Percentiles rank a stretch among this genome's conserved stretches.
Evolutionary conservation across 2,888 invertebrate species (phyloP).

Genomic region (Parnassius smintheus): DNA sequence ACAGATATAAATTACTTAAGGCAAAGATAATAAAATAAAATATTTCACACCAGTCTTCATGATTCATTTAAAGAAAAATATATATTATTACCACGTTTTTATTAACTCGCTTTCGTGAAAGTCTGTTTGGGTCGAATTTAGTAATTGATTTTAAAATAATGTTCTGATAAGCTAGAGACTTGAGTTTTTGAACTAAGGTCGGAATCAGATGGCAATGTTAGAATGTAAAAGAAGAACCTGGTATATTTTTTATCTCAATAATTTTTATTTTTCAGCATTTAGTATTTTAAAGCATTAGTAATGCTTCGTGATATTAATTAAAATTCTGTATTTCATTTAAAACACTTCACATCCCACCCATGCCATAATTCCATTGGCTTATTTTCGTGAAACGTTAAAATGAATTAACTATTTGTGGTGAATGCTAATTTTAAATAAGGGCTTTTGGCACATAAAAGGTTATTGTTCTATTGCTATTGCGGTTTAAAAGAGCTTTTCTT

Average conservation of each 20-base stretch:
- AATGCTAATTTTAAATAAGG: constrained; percentile 22
- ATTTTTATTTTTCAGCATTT: background rate
- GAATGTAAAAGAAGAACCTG: background rate
- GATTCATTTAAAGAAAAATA: background rate
- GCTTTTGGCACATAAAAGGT: constrained; percentile 20
- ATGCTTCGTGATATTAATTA: background rate
- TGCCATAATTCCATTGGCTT: constrained; percentile 7
- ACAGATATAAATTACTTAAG: too few relatives aligned
- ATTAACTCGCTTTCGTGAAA: too few relatives aligned
- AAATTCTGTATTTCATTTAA: background rate
- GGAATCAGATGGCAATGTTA: too few relatives aligned
- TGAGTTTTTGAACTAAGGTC: too few relatives aligned
- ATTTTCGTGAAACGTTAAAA: constrained; percentile 14
- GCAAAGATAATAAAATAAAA: too few relatives aligned
- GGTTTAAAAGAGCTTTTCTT: constrained; percentile 13
- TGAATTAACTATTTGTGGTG: constrained; percentile 18
- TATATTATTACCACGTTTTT: too few relatives aligned
- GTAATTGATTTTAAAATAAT: too few relatives aligned
- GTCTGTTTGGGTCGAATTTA: too few relatives aligned
- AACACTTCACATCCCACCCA: constrained; percentile 3
- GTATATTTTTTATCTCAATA: background rate
- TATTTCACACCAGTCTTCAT: too few relatives aligned
- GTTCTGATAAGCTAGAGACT: too few relatives aligned
- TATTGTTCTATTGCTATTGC: constrained; percentile 21
- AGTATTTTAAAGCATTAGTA: background rate